phyloP scores from a whole-genome alignment of 2,888 invertebrate species.

The Parapristionchus giblindavisi region DNA sequence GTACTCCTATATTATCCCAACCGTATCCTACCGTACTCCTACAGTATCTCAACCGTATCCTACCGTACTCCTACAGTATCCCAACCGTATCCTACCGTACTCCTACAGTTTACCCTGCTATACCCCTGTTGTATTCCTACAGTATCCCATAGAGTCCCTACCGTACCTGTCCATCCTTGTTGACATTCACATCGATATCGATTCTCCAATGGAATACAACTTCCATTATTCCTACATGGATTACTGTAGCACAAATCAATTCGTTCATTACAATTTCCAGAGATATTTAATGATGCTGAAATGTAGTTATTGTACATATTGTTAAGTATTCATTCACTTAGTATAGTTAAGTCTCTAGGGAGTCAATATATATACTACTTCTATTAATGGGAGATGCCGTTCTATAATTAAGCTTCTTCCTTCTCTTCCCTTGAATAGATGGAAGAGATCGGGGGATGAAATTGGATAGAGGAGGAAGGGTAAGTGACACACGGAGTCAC shows the following conservation, averaged over 20 bases:
- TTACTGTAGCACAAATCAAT: conserved; percentile 62
- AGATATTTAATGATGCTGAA: conserved; percentile 53
- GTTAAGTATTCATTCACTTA: not conserved
- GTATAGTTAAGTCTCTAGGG: not conserved
- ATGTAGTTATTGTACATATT: not conserved
- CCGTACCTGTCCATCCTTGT: conserved; percentile 60
- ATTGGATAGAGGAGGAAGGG: not conserved
- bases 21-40: no score
- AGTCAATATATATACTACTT: not conserved
- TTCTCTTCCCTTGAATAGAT: no score
- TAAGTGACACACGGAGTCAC: not conserved
- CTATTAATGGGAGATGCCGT: conserved; percentile 33
- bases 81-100: not conserved
- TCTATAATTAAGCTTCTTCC: conserved; percentile 35
- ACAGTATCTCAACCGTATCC: not conserved
- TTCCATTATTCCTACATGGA: conserved; percentile 63
- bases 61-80: not conserved
- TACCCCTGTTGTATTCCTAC: no score
- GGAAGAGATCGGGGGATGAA: no score
- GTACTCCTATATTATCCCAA: no score
- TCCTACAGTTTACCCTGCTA: not conserved
- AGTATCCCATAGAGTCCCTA: not conserved
- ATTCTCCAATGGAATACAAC: conserved; percentile 61
- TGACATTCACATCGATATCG: conserved; percentile 62
- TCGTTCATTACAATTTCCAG: conserved; percentile 62